Percentiles rank a stretch among this genome's conserved stretches.
Conservation (phyloP, 2,113 vertebrate genomes). For the Cynocephalus volans region DNA sequence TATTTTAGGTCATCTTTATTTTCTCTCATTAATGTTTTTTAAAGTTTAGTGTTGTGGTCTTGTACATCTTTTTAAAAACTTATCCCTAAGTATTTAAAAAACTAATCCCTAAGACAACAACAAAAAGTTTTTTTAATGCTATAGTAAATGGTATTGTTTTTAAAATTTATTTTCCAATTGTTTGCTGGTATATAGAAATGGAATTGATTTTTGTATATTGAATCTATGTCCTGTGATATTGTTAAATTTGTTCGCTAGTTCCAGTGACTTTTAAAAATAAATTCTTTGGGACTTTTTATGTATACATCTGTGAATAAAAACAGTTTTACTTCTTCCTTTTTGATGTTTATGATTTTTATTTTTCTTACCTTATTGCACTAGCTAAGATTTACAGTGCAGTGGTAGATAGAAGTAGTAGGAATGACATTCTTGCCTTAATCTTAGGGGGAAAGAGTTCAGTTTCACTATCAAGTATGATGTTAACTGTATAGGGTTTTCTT, state of each 20-base stretch:
- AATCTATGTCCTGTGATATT: constrained; percentile 50
- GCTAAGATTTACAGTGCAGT: constrained; percentile 29
- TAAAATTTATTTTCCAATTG: constrained; percentile 53
- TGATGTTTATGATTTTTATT: constrained; percentile 70
- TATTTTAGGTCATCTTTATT: constrained; percentile 11
- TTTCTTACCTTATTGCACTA: constrained; percentile 53
- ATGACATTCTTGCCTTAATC: constrained; percentile 41
- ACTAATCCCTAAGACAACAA: too few relatives aligned
- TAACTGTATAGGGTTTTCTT: background rate
- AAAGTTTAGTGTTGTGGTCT: constrained; percentile 38
- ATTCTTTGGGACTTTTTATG: constrained; percentile 42
- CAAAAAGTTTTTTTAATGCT: constrained; percentile 41
- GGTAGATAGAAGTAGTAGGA: constrained; percentile 8
- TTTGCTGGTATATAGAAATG: constrained; percentile 51
- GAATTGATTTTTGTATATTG: constrained; percentile 63
- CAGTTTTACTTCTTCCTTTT: constrained; percentile 52
- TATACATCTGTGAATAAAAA: constrained; percentile 72
- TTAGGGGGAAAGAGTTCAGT: background rate
- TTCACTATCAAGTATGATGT: constrained; percentile 8
- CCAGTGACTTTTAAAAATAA: constrained; percentile 65
- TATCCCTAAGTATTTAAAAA: background rate
- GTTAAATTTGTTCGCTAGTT: constrained; percentile 60
- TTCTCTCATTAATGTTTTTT: constrained; percentile 48
- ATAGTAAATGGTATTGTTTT: constrained; percentile 47
- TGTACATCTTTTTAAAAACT: constrained; percentile 32